Evolutionary conservation across 1,140 invertebrate genomes (phyloP).

Genomic region (Drosophila kikkawai): DNA sequence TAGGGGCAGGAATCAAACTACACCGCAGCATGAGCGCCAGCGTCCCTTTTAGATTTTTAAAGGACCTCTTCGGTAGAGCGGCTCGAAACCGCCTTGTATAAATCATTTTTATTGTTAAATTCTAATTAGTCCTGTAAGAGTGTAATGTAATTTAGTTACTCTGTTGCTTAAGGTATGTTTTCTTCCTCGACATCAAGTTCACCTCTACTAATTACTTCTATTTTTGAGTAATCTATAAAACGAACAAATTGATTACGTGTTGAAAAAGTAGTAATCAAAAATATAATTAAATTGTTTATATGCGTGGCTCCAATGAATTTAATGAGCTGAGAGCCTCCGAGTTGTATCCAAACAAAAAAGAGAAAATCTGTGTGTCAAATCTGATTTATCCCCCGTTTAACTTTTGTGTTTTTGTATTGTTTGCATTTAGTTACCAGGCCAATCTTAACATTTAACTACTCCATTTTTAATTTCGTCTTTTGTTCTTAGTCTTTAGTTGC

Average conservation of each 20-base stretch:
- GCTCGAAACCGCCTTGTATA: slow-evolving; percentile 61
- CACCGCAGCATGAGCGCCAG: neutral
- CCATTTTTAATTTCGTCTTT: slow-evolving; percentile 1
- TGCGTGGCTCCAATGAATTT: slow-evolving; percentile 63
- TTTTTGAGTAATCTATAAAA: slow-evolving; percentile 17
- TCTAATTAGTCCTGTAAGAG: slow-evolving; percentile 61
- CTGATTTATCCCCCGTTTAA: slow-evolving; percentile 34
- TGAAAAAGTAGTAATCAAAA: slow-evolving; percentile 9
- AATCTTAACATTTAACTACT: slow-evolving; percentile 12
- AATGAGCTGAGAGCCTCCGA: slow-evolving; percentile 48
- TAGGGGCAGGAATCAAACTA: slow-evolving; percentile 37
- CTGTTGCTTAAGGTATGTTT: slow-evolving; percentile 64
- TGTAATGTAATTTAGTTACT: slow-evolving; percentile 70
- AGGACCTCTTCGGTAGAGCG: slow-evolving; percentile 43
- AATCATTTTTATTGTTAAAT: slow-evolving; percentile 77
- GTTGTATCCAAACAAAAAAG: slow-evolving; percentile 1
- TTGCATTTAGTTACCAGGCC: slow-evolving; percentile 36
- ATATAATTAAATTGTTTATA: slow-evolving; percentile 12
- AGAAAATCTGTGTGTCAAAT: slow-evolving; percentile 33
- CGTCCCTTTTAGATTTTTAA: slow-evolving; percentile 6
- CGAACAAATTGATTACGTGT: slow-evolving; percentile 27
- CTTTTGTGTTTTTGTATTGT: slow-evolving; percentile 21
- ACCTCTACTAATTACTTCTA: neutral
- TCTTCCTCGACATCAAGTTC: slow-evolving; percentile 7
- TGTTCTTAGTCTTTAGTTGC: slow-evolving; percentile 15